phyloP scores from a whole-genome alignment of 2,888 invertebrate genomes.

The Julus scanicus region DNA sequence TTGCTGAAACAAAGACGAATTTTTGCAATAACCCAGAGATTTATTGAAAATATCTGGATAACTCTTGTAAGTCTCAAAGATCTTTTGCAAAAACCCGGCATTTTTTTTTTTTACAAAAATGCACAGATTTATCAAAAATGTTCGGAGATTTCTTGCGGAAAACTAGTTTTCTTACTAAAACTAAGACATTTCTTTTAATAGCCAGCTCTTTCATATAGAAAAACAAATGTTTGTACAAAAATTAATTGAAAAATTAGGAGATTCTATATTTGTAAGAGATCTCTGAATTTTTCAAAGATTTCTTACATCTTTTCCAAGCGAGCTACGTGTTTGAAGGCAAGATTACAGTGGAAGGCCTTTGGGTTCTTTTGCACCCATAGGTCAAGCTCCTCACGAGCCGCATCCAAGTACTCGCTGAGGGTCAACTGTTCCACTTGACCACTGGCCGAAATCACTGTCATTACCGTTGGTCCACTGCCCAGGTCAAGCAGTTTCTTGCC shows the following conservation, averaged over 20 bases:
- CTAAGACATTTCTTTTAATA: neutral
- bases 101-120: too few relatives aligned
- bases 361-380: neutral
- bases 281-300: neutral
- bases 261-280: neutral
- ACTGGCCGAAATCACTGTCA: neutral
- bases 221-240: too few relatives aligned
- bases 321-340: neutral
- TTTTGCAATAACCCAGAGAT: neutral
- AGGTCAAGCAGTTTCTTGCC: neutral
- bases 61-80: too few relatives aligned
- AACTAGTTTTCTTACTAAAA: too few relatives aligned
- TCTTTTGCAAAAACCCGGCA: too few relatives aligned
- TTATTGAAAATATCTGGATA: too few relatives aligned
- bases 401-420: neutral
- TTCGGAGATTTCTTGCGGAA: too few relatives aligned
- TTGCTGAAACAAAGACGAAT: neutral
- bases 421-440: neutral
- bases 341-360: neutral
- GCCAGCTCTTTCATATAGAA: too few relatives aligned
- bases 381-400: neutral
- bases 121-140: too few relatives aligned
- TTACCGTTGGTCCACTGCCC: neutral
- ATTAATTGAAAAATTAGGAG: too few relatives aligned
- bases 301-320: neutral